These are phyloP conservation scores for Drosophila quinaria DNA, from an alignment of 2,888 invertebrate species.

Conservation along the genomic window DNA sequence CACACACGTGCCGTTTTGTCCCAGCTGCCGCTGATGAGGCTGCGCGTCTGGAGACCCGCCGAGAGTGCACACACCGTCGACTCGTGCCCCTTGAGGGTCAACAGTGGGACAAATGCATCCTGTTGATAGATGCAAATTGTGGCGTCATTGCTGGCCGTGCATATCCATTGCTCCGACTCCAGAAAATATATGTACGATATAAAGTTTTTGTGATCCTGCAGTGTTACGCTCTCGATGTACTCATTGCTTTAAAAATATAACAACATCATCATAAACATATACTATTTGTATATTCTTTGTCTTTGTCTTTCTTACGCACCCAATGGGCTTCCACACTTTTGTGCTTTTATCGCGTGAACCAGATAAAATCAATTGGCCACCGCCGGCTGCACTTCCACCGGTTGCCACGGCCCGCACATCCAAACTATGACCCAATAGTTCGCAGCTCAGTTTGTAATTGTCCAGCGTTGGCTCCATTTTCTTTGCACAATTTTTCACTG, in stretches of 20 bases:
- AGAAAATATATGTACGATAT: conserved; percentile 93
- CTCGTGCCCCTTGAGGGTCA: conserved; percentile 91
- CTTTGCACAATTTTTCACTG: conserved; percentile 25
- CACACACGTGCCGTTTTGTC: conserved; percentile 95
- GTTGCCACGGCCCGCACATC: conserved; percentile 92
- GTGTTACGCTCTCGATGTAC: conserved; percentile 89
- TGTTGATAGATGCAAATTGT: conserved; percentile 92
- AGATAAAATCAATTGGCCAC: conserved; percentile 91
- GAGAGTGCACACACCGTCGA: conserved; percentile 87
- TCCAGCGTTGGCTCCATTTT: conserved; percentile 79
- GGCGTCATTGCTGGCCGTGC: conserved; percentile 96
- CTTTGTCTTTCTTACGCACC: conserved; percentile 84
- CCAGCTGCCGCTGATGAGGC: conserved; percentile 95
- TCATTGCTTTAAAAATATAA: conserved; percentile 87
- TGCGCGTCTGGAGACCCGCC: conserved; percentile 86
- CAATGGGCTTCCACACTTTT: conserved; percentile 93
- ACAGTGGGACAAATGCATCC: conserved; percentile 89
- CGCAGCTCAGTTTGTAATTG: conserved; percentile 92
- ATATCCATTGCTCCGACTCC: conserved; percentile 91
- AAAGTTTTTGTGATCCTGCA: conserved; percentile 94
- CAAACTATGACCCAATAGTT: conserved; percentile 92
- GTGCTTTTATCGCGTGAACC: conserved; percentile 95
- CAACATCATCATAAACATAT: conserved; percentile 11
- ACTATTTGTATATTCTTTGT: neutral
- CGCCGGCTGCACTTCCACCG: conserved; percentile 87